Evolutionary conservation across 2,888 invertebrate species (phyloP), one percentile per base, ranked within the genome.

Genomic region (Adineta ricciae): DNA sequence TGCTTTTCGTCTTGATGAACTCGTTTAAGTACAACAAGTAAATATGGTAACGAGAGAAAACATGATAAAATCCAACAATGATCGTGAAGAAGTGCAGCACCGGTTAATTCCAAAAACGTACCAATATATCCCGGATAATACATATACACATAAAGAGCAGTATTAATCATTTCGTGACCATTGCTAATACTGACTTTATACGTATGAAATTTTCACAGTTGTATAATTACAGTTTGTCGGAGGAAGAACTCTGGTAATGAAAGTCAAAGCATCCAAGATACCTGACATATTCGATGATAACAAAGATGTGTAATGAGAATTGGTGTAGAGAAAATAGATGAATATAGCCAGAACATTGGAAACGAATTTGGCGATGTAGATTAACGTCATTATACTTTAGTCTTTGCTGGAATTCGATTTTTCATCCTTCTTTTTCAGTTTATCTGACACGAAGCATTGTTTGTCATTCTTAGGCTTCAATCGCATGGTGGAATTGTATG

Each of bases 151-250:
- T 38, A 73, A 38, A 73, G 21, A 21, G 21, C 73, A 19, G 73
- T 73, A 73, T 73, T 8, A 73, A 73, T 73, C 73, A 38, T 38
- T 73, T 73, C 38, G 38, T 73, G 73, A 73, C 38, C 38, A 73
- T 73, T 9, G 24, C 4, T 24, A 38, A 36, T 38, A 19, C 24
- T 36, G 0, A 73, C 38, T 73, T 73, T 73, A 24, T 73, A 38
- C 24, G 38, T 73, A 73, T 38, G 38, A 73, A 73, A 38, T 9
- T 24, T 36, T 24, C 78, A 9, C 1, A 78, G n/a, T 78, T 41
- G 41, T 78, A 78, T 21, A 9, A 41, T 78, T 11, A 24, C 32
- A 41, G 24, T 78, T 41, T 78, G 41, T 78, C 38, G 16, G 0
- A 41, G n/a, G 24, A 16, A n/a, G 11, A 41, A 78, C 38, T 9